These are phyloP conservation scores for Borostomias antarcticus DNA, from an alignment of 2,797 vertebrate species.

Conservation along the genomic window DNA sequence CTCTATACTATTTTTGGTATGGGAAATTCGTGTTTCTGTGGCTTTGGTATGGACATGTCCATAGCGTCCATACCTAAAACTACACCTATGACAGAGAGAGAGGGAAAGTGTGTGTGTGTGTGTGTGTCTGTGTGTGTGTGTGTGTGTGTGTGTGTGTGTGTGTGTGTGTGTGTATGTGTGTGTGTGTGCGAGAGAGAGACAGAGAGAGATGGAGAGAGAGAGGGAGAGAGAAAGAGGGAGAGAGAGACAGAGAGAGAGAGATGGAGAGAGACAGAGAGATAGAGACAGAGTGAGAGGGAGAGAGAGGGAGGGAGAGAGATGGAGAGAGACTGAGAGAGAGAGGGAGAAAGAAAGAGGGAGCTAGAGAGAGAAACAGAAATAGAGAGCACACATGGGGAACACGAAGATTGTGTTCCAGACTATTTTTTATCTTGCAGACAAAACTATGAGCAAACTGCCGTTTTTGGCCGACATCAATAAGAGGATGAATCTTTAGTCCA, in stretches of 20 bases:
- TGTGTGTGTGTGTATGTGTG: not conserved
- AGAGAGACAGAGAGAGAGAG: not conserved
- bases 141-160: no score
- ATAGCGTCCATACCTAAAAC: no score
- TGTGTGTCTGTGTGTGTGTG: no score
- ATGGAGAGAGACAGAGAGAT: not conserved
- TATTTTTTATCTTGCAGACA: constrained; percentile 27
- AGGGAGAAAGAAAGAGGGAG: not conserved
- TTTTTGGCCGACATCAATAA: constrained; percentile 53
- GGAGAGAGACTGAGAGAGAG: not conserved
- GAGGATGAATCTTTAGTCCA: constrained; percentile 41
- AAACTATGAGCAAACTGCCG: constrained; percentile 37
- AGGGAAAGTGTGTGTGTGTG: no score
- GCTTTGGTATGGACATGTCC: no score
- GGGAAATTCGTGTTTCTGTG: no score
- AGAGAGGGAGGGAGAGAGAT: not conserved
- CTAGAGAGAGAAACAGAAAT: not conserved
- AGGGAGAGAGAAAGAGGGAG: not conserved
- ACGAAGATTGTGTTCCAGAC: not conserved
- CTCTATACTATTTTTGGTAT: no score
- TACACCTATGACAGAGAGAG: no score
- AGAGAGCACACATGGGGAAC: not conserved
- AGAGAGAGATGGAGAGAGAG: not conserved
- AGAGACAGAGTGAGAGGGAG: not conserved
- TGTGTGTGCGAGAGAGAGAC: not conserved